Evolutionary conservation across 2,888 invertebrate species (phyloP), one percentile per base, ranked within the genome.

Genomic region (Patella pellucida): DNA sequence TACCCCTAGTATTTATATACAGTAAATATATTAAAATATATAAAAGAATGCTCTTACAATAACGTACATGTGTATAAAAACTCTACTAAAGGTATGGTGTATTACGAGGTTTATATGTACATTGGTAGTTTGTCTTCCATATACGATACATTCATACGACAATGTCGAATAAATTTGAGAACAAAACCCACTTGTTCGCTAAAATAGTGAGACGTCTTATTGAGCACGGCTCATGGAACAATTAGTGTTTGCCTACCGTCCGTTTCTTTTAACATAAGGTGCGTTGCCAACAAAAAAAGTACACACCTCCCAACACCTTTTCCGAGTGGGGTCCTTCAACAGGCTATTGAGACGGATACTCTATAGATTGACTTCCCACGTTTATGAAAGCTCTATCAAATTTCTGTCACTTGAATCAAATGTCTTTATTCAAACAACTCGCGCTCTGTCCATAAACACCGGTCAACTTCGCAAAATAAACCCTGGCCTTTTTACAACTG

Each of bases 401-500:
- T 62, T 62, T 62, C 62, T 62, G 19, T 62, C 62, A 62, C 23
- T 19, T 19, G 62, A 62, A 62, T 62, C 62, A 23, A 62, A 62
- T 62, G 62, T 23, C 62, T 62, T 23, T 62, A 62, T 62, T 62
- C 23, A 62, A 62, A 62, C 62, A 62, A 62, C 62, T 62, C 23
- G 62, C 19, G 62, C 19, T 62, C 23, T 62, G 62, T 23, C 19
- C 19, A 62, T 62, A 62, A 62, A 62, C 62, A 62, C 9, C 62
- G 62, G 62, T 62, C 62, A 62, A 19, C 62, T 23, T 62, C 23
- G 19, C 12, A 62, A 62, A 62, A 62, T 62, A 62, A 62, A 62
- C 62, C 23, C 23, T 62, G 41, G 62, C 62, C 62, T 62, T 62
- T 62, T 62, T 62, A 62, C 62, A 62, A 62, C 62, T 62, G 62